Evolutionary conservation across 1,140 invertebrate genomes (phyloP).

Genomic region (Telenomus remus): DNA sequence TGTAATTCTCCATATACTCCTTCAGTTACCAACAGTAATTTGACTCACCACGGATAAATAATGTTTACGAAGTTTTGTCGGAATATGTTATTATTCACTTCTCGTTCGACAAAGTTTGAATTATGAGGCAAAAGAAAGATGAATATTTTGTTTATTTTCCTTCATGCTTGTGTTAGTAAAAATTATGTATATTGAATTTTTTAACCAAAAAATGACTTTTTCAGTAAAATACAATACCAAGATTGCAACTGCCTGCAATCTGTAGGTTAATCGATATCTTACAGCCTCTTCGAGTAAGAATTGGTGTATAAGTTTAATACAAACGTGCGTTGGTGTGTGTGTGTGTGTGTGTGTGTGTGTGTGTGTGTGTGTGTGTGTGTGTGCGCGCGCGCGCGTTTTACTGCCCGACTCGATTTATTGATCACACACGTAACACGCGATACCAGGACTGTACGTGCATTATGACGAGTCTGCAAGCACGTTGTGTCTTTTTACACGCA

Average conservation of each 20-base stretch:
- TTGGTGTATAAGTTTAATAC: conserved; percentile 36
- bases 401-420: conserved; percentile 72
- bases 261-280: conserved; percentile 47
- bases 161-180: too few species aligned
- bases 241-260: conserved; percentile 27
- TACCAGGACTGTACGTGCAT: conserved; percentile 63
- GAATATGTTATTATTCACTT: too few species aligned
- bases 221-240: conserved; percentile 15
- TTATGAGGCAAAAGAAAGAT: too few species aligned
- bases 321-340: conserved; percentile 53
- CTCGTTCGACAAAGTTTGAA: too few species aligned
- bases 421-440: conserved; percentile 71
- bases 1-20: too few species aligned
- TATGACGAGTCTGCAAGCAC: conserved; percentile 46
- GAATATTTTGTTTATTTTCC: too few species aligned
- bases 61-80: too few species aligned
- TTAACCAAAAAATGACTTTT: background rate
- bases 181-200: too few species aligned
- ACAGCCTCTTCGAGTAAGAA: conserved; percentile 36
- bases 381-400: conserved; percentile 59
- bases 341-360: too few species aligned
- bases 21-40: too few species aligned
- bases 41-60: too few species aligned
- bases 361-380: too few species aligned
- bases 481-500: conserved; percentile 32